Evolutionary conservation across 2,797 vertebrate species (phyloP).

Genomic region (Argyrosomus regius): DNA sequence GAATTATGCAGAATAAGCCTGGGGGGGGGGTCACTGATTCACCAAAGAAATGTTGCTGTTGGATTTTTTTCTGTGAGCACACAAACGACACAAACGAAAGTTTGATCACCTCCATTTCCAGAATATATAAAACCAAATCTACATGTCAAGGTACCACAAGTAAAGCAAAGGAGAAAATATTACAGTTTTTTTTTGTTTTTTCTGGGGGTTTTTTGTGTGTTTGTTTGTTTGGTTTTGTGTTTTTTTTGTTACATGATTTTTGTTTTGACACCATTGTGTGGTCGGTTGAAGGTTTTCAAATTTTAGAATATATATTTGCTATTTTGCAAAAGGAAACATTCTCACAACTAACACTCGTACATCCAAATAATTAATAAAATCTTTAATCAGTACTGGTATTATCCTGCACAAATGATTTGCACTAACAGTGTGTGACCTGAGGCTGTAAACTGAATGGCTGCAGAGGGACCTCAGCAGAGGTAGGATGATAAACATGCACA

Average conservation of each 20-base stretch:
- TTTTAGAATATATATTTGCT: neutral
- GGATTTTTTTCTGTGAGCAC: too few species aligned
- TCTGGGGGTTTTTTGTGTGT: too few species aligned
- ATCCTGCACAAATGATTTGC: neutral
- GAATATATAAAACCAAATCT: too few species aligned
- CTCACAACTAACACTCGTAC: neutral
- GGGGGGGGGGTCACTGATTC: too few species aligned
- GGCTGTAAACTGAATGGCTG: constrained; percentile 9
- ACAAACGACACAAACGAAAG: too few species aligned
- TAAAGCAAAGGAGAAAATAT: too few species aligned
- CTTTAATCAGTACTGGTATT: neutral
- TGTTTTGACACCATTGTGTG: neutral
- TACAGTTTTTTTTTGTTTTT: too few species aligned
- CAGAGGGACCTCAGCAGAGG: constrained; percentile 13
- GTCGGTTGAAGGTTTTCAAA: neutral
- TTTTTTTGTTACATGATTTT: neutral
- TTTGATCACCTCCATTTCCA: too few species aligned
- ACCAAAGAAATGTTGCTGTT: too few species aligned
- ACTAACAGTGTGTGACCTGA: constrained; percentile 11
- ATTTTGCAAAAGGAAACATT: neutral
- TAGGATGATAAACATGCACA: constrained; percentile 42
- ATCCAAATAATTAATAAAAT: neutral
- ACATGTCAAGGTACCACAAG: too few species aligned
- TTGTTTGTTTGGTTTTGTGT: too few species aligned
- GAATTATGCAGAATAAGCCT: too few species aligned